Evolutionary conservation across 1,140 invertebrate genomes (phyloP), one percentile per base, ranked within the genome.

Genomic region (Leptestheria dahalacensis): DNA sequence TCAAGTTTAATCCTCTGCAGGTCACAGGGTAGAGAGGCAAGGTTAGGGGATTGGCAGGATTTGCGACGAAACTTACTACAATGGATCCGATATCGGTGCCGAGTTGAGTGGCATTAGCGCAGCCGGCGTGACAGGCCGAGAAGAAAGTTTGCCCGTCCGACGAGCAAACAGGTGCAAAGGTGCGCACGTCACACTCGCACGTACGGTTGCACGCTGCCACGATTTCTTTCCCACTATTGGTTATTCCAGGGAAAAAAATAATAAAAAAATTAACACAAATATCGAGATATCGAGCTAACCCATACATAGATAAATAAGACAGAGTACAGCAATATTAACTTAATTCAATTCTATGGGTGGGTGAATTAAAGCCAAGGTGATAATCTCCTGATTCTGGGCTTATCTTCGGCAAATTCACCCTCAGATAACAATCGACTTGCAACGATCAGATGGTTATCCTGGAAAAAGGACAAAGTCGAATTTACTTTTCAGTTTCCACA

Each of bases 51-150:
- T n/a, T n/a, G n/a, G n/a, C n/a, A 41, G 33, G 33, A 41, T 9
- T 41, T 15, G 18, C 21, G 20, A 56, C 52, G 46, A 1, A 58
- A 64, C 66, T 69, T 66, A 78, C 74, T 65, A 70, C 29, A 23
- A 49, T 33, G 49, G 58, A 53, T 49, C 52, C 62, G 15, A 62
- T 62, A 1, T 63, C 23, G 29, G 58, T 60, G 20, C 51, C 52
- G 6, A 59, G 48, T 48, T 59, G 60, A 23, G 78, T 77, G 54
- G 79, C 80, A 68, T 79, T 82, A 48, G 73, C 72, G 68, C 91
- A 94, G 21, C 90, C 90, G 41, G 89, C 89, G 67, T 91, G 84
- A 71, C 90, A 94, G 20, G 89, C 83, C 48, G 88, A 91, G 67
- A 88, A 82, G 70, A 91, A 93, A 4, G 88, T 92, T 66, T 73